Base-by-base conservation (phyloP, 2,888 invertebrate species). In the Dasypolia templi region DNA sequence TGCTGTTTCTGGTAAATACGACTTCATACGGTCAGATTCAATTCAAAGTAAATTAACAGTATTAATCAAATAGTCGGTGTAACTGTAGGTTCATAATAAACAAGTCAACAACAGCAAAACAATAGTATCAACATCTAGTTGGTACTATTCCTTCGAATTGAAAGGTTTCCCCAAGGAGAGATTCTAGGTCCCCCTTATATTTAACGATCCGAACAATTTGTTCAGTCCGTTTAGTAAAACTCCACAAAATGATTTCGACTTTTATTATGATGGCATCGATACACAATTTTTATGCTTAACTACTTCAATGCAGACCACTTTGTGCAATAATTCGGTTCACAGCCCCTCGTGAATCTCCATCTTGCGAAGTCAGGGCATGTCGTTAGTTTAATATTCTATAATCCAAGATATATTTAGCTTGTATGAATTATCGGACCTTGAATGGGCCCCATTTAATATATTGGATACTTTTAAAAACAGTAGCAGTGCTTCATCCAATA, bases 251-350 rank as follows among this genome's bases (percentile, higher is more conserved):
- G 56, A 44, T 77, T 65, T 59, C 67, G 46, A 68, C 58, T 68
- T 70, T n/a, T n/a, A n/a, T n/a, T n/a, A 51, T 42, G 46, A 66
- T 59, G 11, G 55, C 39, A 61, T 49, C 42, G 66, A 70, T 77
- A 72, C 12, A 62, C 59, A 72, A 73, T 65, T 75, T 82, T 61
- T 73, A 42, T 70, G 55, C 65, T 58, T 39, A 71, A 75, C 53
- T 84, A 55, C 77, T 79, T 86, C 63, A 67, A 26, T 55, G n/a
- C 22, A 51, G 66, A 26, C 56, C 42, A 62, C 65, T 73, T 75
- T 66, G 61, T 72, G 77, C 75, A 86, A 73, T 84, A 79, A 66
- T 26, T 65, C 68, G 73, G 78, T 79, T 72, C 69, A 64, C 69
- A 80, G 70, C 65, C 72, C 72, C 75, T 74, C 35, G 64, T 67